Percentiles rank a stretch among this genome's conserved stretches.
These are phyloP conservation scores for Teleopsis dalmanni DNA, from an alignment of 1,140 invertebrate species.

Conservation along the genomic window DNA sequence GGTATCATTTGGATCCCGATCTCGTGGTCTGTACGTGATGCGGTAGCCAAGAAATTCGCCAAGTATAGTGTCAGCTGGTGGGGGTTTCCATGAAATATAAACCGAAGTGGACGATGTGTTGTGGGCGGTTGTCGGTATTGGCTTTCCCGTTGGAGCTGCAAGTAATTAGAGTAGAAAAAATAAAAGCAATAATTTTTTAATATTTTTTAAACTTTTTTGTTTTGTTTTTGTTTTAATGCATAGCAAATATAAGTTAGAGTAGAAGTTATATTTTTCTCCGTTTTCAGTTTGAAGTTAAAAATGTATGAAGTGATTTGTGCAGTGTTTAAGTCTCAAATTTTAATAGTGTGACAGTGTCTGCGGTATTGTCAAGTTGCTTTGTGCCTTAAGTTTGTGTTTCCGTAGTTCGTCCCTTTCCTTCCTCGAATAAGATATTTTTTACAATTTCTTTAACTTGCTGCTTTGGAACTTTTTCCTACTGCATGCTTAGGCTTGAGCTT, in stretches of 20 bases:
- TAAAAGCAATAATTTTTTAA: background rate
- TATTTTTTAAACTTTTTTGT: background rate
- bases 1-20: slow-evolving; percentile 50
- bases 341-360: too few species aligned
- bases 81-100: slow-evolving; percentile 64
- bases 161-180: slow-evolving; percentile 17
- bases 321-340: too few species aligned
- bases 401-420: too few species aligned
- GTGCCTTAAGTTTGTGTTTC: too few species aligned
- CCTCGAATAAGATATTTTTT: too few species aligned
- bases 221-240: background rate
- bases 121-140: slow-evolving; percentile 61
- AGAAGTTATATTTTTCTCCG: too few species aligned
- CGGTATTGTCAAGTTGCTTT: too few species aligned
- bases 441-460: too few species aligned
- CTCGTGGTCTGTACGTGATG: slow-evolving; percentile 59
- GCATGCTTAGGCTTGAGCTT: too few species aligned
- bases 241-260: background rate
- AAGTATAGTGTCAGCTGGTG: slow-evolving; percentile 59
- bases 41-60: slow-evolving; percentile 73
- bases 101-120: slow-evolving; percentile 64
- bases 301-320: too few species aligned
- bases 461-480: too few species aligned
- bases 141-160: slow-evolving; percentile 65
- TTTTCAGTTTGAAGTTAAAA: too few species aligned